Evolutionary conservation across 1,140 invertebrate species (phyloP).

Genomic region (Harlomillsia oculata): DNA sequence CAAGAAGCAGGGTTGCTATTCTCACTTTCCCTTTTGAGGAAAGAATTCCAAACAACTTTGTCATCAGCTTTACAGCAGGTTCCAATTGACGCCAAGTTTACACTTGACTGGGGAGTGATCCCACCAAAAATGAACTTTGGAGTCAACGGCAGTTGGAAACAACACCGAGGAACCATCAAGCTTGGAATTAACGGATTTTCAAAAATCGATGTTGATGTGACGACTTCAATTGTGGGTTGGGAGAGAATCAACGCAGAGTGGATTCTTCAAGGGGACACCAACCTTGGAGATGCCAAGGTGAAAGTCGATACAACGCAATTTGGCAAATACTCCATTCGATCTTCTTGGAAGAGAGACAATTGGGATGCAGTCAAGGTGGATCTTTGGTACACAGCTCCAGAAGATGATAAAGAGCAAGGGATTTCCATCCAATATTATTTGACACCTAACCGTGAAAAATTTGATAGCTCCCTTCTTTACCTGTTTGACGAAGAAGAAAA

Average conservation of each 20-base stretch:
- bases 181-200: conserved; percentile 14
- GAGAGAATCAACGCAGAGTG: conserved; percentile 14
- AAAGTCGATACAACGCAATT: background rate
- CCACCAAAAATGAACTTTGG: no score
- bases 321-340: conserved; percentile 8
- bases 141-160: no score
- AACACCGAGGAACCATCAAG: background rate
- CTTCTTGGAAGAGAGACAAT: conserved; percentile 20
- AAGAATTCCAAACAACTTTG: background rate
- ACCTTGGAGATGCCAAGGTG: background rate
- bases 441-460: background rate
- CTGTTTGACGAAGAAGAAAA: background rate
- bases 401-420: background rate
- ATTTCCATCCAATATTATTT: background rate
- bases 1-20: conserved; percentile 10
- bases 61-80: conserved; percentile 1
- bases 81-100: background rate
- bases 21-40: background rate
- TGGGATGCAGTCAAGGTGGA: conserved; percentile 15
- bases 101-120: background rate
- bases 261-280: conserved; percentile 12
- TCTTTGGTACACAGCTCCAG: background rate
- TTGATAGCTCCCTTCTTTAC: conserved; percentile 4
- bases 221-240: background rate
- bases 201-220: conserved; percentile 7